A percentile compares a stretch with the other conserved stretches of the same genome.
Evolutionary conservation across 2,797 vertebrate species (phyloP).

Genomic region (Chaenodraco wilsoni): DNA sequence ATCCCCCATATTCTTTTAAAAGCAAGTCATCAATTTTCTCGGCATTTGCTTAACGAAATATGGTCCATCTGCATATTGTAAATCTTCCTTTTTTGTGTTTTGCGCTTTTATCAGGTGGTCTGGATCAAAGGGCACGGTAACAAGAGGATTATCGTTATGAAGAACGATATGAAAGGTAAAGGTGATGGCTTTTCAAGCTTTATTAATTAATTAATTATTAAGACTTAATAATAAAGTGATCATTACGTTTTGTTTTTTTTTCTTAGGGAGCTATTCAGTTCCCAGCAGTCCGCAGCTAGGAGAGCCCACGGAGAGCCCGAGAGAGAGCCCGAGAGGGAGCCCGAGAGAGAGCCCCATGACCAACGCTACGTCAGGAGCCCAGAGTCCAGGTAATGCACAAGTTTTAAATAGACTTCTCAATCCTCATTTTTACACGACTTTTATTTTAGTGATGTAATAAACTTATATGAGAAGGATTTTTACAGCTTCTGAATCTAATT

Average conservation of each 20-base stretch:
- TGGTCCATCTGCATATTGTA: neutral
- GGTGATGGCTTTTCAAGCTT: neutral
- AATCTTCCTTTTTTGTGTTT: slow-evolving; percentile 16
- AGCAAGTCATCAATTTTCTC: neutral
- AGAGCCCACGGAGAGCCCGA: slow-evolving; percentile 56
- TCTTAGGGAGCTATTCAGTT: slow-evolving; percentile 72
- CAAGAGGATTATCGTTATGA: slow-evolving; percentile 98
- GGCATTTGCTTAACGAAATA: neutral
- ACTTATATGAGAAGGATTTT: too few species aligned
- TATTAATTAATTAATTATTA: neutral
- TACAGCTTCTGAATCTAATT: neutral
- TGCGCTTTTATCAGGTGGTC: slow-evolving; percentile 86
- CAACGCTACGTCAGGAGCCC: slow-evolving; percentile 53
- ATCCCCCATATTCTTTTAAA: neutral
- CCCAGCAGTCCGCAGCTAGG: slow-evolving; percentile 72
- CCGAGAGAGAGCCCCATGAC: slow-evolving; percentile 69
- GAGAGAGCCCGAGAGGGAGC: slow-evolving; percentile 59
- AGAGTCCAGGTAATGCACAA: slow-evolving; percentile 70
- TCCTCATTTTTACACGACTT: too few species aligned
- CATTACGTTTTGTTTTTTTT: slow-evolving; percentile 8
- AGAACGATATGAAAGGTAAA: slow-evolving; percentile 99
- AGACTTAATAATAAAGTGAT: neutral
- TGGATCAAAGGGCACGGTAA: slow-evolving; percentile 99
- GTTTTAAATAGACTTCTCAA: neutral
- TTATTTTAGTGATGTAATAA: too few species aligned